phyloP scores from a whole-genome alignment of 2,797 vertebrate species.

The Carcharodon carcharias region DNA sequence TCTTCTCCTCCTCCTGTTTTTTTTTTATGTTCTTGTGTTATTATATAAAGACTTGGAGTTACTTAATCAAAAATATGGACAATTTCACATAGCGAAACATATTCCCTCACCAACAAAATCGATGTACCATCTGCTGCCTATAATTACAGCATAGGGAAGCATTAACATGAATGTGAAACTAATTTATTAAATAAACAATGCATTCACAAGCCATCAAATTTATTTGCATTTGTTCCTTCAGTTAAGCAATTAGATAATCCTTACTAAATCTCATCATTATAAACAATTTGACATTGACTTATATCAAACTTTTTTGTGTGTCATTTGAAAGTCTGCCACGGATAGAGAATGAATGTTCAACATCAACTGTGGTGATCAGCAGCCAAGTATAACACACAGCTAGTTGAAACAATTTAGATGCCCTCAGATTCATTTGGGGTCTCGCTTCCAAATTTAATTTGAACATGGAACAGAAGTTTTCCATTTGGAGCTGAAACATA shows the following conservation, averaged over 20 bases:
- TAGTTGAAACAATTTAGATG: background rate
- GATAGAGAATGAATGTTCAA: background rate
- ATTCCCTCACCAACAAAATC: background rate
- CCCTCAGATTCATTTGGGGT: background rate
- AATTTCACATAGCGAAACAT: background rate
- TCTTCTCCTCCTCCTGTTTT: background rate
- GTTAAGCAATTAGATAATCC: constrained; percentile 14
- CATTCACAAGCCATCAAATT: background rate
- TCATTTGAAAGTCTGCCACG: constrained; percentile 30
- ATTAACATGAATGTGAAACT: background rate
- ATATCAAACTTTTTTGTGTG: background rate
- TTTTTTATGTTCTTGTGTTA: background rate
- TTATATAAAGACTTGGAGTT: background rate
- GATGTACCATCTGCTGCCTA: background rate
- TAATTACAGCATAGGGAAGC: background rate
- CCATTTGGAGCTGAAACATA: background rate
- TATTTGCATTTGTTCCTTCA: background rate
- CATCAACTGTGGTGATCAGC: background rate
- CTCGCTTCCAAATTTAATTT: constrained; percentile 22
- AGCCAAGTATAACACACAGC: constrained; percentile 30
- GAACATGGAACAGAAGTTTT: background rate
- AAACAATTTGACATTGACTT: constrained; percentile 4
- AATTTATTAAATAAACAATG: constrained; percentile 1
- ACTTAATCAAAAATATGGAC: background rate
- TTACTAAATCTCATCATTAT: constrained; percentile 12